Conservation (phyloP, 2,888 invertebrate species). For the Operophtera brumata region DNA sequence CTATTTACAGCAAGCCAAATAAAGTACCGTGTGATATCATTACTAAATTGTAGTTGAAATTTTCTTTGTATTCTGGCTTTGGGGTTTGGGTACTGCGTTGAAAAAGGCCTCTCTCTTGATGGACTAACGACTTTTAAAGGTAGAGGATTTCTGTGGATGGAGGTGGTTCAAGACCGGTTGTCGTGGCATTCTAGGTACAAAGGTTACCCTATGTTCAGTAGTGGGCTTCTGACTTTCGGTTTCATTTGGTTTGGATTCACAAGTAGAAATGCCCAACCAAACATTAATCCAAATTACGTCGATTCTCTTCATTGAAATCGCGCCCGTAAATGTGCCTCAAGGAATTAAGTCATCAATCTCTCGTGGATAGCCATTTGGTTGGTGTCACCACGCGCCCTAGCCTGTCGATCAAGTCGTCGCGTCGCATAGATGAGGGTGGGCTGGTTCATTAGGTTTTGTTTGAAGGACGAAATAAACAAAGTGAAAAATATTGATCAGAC, state of each 20-base stretch:
- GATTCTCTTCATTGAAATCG: constrained; percentile 3
- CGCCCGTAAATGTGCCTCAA: constrained; percentile 4
- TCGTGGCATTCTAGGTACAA: too few species aligned
- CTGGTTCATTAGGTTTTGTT: background rate
- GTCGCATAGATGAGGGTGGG: constrained; percentile 9
- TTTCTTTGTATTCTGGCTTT: too few species aligned
- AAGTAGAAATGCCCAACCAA: constrained; percentile 7
- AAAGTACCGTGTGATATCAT: too few species aligned
- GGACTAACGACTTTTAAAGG: too few species aligned
- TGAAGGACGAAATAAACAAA: background rate
- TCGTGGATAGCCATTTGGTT: constrained; percentile 24
- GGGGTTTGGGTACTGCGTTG: too few species aligned
- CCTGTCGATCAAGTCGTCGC: constrained; percentile 25
- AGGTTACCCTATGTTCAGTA: too few species aligned
- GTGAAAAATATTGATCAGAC: too few species aligned
- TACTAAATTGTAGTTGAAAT: too few species aligned
- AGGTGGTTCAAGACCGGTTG: too few species aligned
- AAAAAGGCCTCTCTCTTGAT: too few species aligned
- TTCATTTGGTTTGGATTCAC: background rate
- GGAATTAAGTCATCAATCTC: constrained; percentile 31
- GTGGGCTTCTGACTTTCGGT: too few species aligned
- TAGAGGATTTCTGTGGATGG: background rate
- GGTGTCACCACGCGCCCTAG: constrained; percentile 23
- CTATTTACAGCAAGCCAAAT: too few species aligned
- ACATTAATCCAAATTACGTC: constrained; percentile 21